Evolutionary conservation across 2,113 vertebrate species (phyloP).

Genomic region (Felis catus): F.catus_Fca126_mat1.0 CM031417.1:103887001-103887500

Average conservation of each 20-base stretch:
- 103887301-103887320: neutral
- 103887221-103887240: neutral
- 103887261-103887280: neutral
- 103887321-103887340: neutral
- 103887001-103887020: neutral
- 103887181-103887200: neutral
- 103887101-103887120: neutral
- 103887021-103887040: neutral
- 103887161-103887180: neutral
- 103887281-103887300: neutral
- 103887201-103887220: neutral
- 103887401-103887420: neutral
- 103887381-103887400: neutral
- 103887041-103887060: neutral
- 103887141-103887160: neutral
- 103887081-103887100: neutral
- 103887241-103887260: fast-evolving
- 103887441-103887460: neutral
- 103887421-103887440: neutral
- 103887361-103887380: neutral
- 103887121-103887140: neutral
- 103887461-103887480: neutral
- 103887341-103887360: neutral
- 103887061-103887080: neutral
- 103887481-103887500: constrained; percentile 6